Conservation (phyloP, 2,113 vertebrate species). For the Psilopogon haemacephalus region DNA sequence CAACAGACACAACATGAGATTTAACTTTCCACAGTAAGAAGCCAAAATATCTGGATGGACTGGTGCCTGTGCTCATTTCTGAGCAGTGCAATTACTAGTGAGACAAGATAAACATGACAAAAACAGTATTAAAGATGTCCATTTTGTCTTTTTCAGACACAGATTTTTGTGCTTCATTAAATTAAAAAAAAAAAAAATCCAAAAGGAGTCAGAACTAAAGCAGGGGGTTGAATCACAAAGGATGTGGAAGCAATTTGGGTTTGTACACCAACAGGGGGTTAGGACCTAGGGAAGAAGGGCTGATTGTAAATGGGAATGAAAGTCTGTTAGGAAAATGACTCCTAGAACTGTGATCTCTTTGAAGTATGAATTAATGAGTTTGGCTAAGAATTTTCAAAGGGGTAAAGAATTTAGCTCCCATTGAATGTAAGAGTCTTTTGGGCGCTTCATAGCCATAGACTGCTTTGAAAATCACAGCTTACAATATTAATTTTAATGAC, state of each 20-base stretch:
- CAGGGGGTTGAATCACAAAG: not conserved
- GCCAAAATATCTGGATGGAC: not conserved
- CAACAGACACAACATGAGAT: not conserved
- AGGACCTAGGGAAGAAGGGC: not conserved
- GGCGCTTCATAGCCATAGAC: not conserved
- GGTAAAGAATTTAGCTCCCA: constrained; percentile 6
- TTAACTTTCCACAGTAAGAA: not conserved
- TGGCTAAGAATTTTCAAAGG: constrained; percentile 41
- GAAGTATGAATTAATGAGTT: constrained; percentile 25
- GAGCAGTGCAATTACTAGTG: not conserved
- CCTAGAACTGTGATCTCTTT: constrained; percentile 31
- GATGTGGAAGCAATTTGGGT: not conserved
- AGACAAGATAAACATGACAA: not conserved
- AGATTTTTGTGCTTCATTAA: not conserved
- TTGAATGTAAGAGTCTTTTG: constrained; percentile 23
- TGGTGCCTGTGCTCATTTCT: not conserved
- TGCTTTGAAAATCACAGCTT: constrained; percentile 38
- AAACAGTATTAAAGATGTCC: not conserved
- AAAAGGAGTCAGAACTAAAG: not conserved
- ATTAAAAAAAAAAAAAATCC: not conserved
- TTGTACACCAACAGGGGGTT: not conserved
- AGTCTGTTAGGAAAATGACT: constrained; percentile 27
- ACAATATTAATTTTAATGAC: constrained; percentile 33
- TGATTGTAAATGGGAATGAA: constrained; percentile 17
- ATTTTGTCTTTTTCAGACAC: not conserved